A percentile compares a stretch with the other conserved stretches of the same genome.
phyloP scores from a whole-genome alignment of 2,797 vertebrate genomes.

The Apodemus agrarius region DNA sequence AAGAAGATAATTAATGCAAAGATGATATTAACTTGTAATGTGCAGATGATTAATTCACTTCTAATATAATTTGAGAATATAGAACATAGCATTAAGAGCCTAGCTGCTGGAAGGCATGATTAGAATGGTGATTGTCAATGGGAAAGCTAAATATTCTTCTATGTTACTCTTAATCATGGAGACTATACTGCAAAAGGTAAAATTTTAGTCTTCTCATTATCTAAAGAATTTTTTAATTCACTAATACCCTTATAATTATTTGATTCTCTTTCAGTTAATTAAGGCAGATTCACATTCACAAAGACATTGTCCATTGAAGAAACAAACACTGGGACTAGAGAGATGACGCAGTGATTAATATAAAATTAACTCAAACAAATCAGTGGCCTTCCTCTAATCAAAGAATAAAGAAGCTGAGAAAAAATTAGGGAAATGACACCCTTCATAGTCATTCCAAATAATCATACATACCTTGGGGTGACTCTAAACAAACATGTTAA shows the following conservation, averaged over 20 bases:
- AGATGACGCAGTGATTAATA: no score
- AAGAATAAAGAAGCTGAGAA: no score
- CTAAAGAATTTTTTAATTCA: neutral
- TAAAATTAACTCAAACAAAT: no score
- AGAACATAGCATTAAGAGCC: neutral
- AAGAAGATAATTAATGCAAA: neutral
- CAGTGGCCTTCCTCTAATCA: no score
- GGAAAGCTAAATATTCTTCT: neutral
- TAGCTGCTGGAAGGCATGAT: neutral
- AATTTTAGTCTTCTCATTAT: neutral
- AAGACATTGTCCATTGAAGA: no score
- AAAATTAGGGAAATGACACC: no score
- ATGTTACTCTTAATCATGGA: neutral
- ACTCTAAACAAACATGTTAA: no score
- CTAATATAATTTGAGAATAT: neutral
- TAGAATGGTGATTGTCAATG: neutral
- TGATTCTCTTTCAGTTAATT: constrained; percentile 25
- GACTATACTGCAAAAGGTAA: neutral
- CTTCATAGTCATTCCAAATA: no score
- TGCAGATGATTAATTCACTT: neutral
- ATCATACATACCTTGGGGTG: no score
- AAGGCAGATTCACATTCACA: neutral
- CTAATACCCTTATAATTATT: neutral
- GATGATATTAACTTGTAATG: neutral
- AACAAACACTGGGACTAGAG: no score